Evolutionary conservation across 2,888 invertebrate genomes (phyloP).

Genomic region (Spilarctia lutea): DNA sequence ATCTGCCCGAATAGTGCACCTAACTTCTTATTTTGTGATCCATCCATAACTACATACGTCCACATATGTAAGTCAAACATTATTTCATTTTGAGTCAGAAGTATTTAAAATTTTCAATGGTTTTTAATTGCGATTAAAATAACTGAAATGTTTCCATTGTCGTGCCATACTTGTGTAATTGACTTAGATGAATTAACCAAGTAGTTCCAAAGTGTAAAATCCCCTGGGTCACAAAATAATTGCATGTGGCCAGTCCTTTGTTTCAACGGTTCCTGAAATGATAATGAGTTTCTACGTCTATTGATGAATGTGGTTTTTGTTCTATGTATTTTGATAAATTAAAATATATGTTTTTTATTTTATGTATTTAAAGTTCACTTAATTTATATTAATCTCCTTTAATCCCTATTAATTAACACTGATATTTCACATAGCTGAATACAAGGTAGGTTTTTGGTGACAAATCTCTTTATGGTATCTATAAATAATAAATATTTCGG

Average conservation of each 20-base stretch:
- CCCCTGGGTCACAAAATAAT: constrained; percentile 77
- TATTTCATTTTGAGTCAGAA: background rate
- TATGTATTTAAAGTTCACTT: background rate
- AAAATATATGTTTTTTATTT: background rate
- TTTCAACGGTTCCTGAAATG: constrained; percentile 70
- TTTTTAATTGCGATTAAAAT: constrained; percentile 48
- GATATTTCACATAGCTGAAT: background rate
- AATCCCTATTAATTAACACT: background rate
- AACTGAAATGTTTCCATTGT: constrained; percentile 72
- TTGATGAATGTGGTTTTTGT: constrained; percentile 29
- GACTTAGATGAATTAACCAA: constrained; percentile 84
- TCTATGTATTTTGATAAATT: background rate
- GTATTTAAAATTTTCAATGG: background rate
- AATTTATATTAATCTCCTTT: background rate
- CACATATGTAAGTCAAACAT: background rate
- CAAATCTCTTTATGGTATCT: too few relatives aligned
- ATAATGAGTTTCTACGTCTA: constrained; percentile 61
- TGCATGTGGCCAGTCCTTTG: constrained; percentile 68
- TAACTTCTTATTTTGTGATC: background rate
- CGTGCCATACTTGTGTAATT: constrained; percentile 79
- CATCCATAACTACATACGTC: too few relatives aligned
- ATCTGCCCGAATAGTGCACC: background rate
- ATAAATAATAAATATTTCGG: too few relatives aligned
- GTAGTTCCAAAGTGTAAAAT: constrained; percentile 80
- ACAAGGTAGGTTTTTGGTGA: background rate